Conservation (phyloP, 1,140 invertebrate genomes). For the Cyrtorhinus lividipennis region DNA sequence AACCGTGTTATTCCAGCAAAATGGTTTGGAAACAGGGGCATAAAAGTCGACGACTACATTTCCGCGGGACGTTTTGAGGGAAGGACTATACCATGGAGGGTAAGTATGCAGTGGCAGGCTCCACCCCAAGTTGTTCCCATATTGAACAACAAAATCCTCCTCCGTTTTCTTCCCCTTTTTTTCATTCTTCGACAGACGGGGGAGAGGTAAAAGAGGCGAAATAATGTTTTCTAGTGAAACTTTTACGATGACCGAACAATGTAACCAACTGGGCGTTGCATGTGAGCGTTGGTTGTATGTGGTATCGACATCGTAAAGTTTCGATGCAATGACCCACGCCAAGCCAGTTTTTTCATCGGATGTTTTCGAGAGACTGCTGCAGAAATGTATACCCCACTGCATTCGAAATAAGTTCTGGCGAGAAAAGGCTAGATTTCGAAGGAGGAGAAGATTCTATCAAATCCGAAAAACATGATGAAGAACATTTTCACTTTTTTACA, state of each 20-base stretch:
- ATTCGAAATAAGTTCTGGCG: not conserved
- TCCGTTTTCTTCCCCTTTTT: not conserved
- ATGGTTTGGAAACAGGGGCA: slow-evolving; percentile 8
- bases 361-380: too few relatives aligned
- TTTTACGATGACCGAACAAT: not conserved
- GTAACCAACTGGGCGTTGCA: too few relatives aligned
- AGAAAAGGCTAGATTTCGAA: too few relatives aligned
- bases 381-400: not conserved
- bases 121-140: not conserved
- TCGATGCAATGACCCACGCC: not conserved
- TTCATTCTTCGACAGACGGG: not conserved
- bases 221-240: not conserved
- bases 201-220: not conserved
- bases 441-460: too few relatives aligned
- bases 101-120: not conserved
- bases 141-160: not conserved
- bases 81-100: not conserved
- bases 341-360: not conserved
- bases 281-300: not conserved
- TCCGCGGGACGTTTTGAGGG: slow-evolving; percentile 3
- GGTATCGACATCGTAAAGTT: not conserved
- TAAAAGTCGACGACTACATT: slow-evolving; percentile 9
- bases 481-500: too few relatives aligned
- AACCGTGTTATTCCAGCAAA: slow-evolving; percentile 1
- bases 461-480: too few relatives aligned